These are phyloP conservation scores for Salvator merianae DNA, from an alignment of 2,113 vertebrate species.

Conservation along the genomic window DNA sequence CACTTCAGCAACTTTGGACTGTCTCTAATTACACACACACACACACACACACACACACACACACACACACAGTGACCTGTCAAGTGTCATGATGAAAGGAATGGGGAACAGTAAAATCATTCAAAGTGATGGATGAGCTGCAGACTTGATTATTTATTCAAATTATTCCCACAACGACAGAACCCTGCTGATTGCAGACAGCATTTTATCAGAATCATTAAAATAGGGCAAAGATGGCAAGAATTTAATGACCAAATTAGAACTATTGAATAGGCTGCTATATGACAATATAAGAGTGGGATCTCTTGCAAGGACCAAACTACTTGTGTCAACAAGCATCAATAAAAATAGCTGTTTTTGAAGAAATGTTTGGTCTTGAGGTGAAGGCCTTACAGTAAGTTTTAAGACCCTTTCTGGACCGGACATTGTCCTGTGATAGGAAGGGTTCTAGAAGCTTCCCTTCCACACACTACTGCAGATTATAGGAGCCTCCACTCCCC, in stretches of 20 bases:
- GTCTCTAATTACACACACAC: constrained; percentile 33
- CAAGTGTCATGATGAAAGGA: constrained; percentile 68
- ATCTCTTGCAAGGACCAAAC: constrained; percentile 3
- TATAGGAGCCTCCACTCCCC: too few species aligned
- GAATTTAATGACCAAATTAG: constrained; percentile 71
- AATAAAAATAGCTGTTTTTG: constrained; percentile 21
- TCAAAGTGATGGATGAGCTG: constrained; percentile 72
- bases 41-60: too few species aligned
- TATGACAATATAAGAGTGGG: constrained; percentile 29
- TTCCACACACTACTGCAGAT: too few species aligned
- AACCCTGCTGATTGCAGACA: constrained; percentile 69
- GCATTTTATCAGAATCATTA: constrained; percentile 71
- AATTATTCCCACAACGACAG: constrained; percentile 62
- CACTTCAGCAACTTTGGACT: constrained; percentile 54
- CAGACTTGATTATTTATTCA: constrained; percentile 75
- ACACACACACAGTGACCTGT: constrained; percentile 50
- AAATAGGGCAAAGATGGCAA: constrained; percentile 67
- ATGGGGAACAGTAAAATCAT: constrained; percentile 71
- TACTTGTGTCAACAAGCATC: constrained; percentile 33
- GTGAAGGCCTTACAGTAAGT: constrained; percentile 15
- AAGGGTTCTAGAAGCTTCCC: too few species aligned
- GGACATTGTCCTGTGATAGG: too few species aligned
- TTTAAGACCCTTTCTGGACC: neutral
- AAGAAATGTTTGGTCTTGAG: constrained; percentile 3
- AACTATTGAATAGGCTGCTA: constrained; percentile 32